Base-by-base conservation (phyloP, 1,140 invertebrate species). In the Bombus soroeensis region DNA sequence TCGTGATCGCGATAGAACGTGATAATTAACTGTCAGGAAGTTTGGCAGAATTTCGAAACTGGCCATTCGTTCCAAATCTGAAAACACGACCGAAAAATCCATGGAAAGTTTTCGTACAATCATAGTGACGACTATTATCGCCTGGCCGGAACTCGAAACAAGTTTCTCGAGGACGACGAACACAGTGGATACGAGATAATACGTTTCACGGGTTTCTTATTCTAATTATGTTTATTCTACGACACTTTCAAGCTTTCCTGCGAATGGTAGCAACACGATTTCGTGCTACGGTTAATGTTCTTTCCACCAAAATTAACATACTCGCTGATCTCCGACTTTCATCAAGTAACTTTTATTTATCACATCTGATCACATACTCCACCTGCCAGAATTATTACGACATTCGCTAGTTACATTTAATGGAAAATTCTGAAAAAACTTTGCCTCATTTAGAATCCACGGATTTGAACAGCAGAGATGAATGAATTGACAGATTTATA, bases 71-170 rank as follows among this genome's bases (percentile, higher is more conserved):
- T 41, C 28, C 25, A 28, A 12, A 3, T 41, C 57, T 28, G 71
- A 64, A 59, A 88, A 73, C 32, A 25, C 37, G n/a, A 75, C 5
- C 59, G 53, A 8, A 59, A 70, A 32, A 34, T n/a, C 25, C 37
- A 5, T 12, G 57, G 22, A 74, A 87, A 87, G 32, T 88, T 87
- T 79, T 59, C 73, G 57, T 6, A 34, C 71, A 59, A 75, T 88
- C 70, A 57, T 72, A 68, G 66, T 18, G 12, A 32, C 41, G 2
- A 39, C 34, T 41, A 66, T 53, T 68, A 77, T 53, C 85, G 66
- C 34, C 66, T 34, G 18, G 18, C 34, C 41, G 53, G 72, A 87
- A 88, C 68, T 88, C 76, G 59, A 47, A 87, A 73, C 76, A 70
- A 79, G 74, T 87, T 83, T 25, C 71, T 25, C 6, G 1, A n/a